Conservation (phyloP, 2,888 invertebrate species). For the Harpalus rufipes region DNA sequence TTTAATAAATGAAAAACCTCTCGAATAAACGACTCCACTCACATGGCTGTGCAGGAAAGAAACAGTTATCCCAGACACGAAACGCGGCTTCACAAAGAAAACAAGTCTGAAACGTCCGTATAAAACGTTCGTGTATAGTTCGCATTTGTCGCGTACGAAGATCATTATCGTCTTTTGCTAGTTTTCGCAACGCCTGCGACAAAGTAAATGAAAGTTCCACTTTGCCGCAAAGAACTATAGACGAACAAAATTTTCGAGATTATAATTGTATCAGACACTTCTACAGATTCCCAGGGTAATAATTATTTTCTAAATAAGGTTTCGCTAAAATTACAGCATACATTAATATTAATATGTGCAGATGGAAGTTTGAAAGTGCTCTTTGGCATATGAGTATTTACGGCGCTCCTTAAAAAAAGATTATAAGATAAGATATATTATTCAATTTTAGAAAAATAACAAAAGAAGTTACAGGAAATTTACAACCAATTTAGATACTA, state of each 20-base stretch:
- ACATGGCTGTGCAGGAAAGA: neutral
- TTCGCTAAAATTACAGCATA: neutral
- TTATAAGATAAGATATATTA: too few species aligned
- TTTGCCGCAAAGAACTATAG: slow-evolving; percentile 29
- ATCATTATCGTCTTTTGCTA: slow-evolving; percentile 57
- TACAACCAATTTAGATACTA: too few species aligned
- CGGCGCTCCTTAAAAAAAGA: too few species aligned
- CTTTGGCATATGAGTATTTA: neutral
- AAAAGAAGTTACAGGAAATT: too few species aligned
- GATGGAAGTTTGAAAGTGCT: neutral
- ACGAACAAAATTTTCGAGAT: slow-evolving; percentile 22
- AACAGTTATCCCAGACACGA: neutral
- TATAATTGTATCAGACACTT: slow-evolving; percentile 17
- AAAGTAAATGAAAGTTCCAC: slow-evolving; percentile 50
- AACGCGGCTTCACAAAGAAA: slow-evolving; percentile 28
- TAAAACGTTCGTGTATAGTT: slow-evolving; percentile 37
- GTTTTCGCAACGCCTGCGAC: slow-evolving; percentile 14
- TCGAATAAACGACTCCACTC: neutral
- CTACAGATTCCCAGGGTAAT: neutral
- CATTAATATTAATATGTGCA: neutral
- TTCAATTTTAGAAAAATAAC: too few species aligned
- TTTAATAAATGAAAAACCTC: neutral
- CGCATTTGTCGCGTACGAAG: slow-evolving; percentile 15
- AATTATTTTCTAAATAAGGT: neutral
- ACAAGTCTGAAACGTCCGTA: slow-evolving; percentile 32